phyloP scores from a whole-genome alignment of 2,113 vertebrate genomes.

The Pipa parva region DNA sequence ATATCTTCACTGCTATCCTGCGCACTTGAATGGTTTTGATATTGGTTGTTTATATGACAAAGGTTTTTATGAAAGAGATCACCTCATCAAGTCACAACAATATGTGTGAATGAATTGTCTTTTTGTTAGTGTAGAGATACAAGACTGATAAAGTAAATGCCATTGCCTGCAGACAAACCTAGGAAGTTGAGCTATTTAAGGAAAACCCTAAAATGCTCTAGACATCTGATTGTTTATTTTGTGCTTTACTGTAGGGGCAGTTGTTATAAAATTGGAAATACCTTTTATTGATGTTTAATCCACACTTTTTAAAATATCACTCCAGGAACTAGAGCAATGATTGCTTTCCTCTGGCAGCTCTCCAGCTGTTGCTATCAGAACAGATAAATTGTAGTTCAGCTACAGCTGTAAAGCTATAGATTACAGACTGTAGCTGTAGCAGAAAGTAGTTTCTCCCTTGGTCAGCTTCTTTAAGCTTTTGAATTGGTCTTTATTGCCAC shows the following conservation, averaged over 20 bases:
- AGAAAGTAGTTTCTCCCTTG: too few species aligned
- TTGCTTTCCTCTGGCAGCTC: too few species aligned
- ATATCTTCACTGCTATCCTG: not conserved
- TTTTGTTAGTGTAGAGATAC: conserved; percentile 1
- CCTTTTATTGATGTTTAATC: too few species aligned
- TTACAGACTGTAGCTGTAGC: too few species aligned
- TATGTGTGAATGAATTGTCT: not conserved
- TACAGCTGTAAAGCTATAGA: too few species aligned
- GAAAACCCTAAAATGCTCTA: not conserved
- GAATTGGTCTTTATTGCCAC: too few species aligned
- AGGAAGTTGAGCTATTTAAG: conserved; percentile 15
- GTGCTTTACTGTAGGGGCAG: not conserved
- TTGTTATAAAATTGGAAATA: not conserved
- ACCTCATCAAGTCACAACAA: conserved; percentile 4
- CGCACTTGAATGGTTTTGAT: not conserved
- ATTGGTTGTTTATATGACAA: not conserved
- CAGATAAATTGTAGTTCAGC: too few species aligned
- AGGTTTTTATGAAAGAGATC: not conserved
- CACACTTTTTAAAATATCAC: too few species aligned
- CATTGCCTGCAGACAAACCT: conserved; percentile 1
- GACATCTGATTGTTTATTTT: conserved; percentile 10
- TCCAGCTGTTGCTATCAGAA: too few species aligned
- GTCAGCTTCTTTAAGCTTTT: too few species aligned
- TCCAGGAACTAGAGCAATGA: too few species aligned
- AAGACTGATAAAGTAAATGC: conserved; percentile 1